Evolutionary conservation across 2,888 invertebrate species (phyloP).

Genomic region (Cybosia mesomella): DNA sequence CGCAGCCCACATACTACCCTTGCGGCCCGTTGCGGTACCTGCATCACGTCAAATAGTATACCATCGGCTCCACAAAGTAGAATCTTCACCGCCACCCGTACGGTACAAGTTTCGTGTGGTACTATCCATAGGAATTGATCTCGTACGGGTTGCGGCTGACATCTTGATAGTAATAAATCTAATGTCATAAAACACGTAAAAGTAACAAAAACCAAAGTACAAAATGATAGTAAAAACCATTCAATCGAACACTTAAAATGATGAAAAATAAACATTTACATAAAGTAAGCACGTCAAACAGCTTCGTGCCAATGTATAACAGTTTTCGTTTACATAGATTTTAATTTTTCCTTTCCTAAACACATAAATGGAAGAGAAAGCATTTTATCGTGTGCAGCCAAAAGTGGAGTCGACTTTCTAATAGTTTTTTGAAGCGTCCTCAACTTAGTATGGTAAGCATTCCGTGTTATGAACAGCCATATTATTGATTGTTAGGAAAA

Average conservation of each 20-base stretch:
- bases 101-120: conserved; percentile 22
- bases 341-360: conserved; percentile 78
- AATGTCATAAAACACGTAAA: conserved; percentile 59
- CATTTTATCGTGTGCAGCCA: conserved; percentile 85
- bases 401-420: conserved; percentile 85
- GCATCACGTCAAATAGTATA: conserved; percentile 61
- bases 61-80: conserved; percentile 30
- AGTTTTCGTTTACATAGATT: conserved; percentile 76
- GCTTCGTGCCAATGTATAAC: conserved; percentile 84
- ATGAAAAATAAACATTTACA: conserved; percentile 79
- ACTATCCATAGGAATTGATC: conserved; percentile 22
- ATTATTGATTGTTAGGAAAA: conserved; percentile 68
- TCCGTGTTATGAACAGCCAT: conserved; percentile 85
- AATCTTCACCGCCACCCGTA: conserved; percentile 43
- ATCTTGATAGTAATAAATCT: conserved; percentile 25
- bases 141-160: conserved; percentile 42
- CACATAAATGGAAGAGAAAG: conserved; percentile 86
- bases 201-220: conserved; percentile 64
- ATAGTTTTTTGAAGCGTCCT: conserved; percentile 83
- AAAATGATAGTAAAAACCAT: conserved; percentile 76
- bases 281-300: conserved; percentile 86
- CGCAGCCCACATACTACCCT: conserved; percentile 87
- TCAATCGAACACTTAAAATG: conserved; percentile 81
- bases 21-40: conserved; percentile 86
- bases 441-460: conserved; percentile 82